Evolutionary conservation across 2,113 vertebrate genomes (phyloP).

Genomic region (Dascyllus trimaculatus): DNA sequence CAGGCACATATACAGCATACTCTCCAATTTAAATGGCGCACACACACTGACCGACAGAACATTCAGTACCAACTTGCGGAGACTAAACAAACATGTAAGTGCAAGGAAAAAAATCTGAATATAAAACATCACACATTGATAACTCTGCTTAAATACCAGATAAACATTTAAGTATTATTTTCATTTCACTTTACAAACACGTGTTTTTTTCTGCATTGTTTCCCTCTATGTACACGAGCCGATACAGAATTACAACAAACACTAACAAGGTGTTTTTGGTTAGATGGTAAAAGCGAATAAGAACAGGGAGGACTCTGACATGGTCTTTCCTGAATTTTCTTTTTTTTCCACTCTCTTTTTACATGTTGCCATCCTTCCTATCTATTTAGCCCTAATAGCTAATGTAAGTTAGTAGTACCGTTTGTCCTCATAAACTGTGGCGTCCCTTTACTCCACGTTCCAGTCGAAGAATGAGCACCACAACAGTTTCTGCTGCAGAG

Average conservation of each 20-base stretch:
- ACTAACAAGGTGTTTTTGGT: conserved; percentile 77
- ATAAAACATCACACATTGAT: conserved; percentile 90
- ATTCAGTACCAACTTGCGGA: conserved; percentile 87
- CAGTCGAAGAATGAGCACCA: conserved; percentile 30
- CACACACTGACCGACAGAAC: conserved; percentile 83
- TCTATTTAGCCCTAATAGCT: background rate
- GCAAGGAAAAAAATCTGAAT: conserved; percentile 91
- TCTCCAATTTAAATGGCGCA: conserved; percentile 57
- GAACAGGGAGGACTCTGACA: conserved; percentile 61
- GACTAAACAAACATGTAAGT: conserved; percentile 87
- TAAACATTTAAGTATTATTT: conserved; percentile 90
- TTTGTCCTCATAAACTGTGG: conserved; percentile 58
- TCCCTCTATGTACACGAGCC: conserved; percentile 90
- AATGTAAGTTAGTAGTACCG: conserved; percentile 10
- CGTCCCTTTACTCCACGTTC: conserved; percentile 54
- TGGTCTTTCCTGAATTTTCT: conserved; percentile 60
- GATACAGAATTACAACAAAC: conserved; percentile 82
- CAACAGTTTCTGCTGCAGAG: conserved; percentile 20
- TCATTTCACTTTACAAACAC: conserved; percentile 83
- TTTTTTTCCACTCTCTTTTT: conserved; percentile 54
- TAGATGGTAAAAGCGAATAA: conserved; percentile 81
- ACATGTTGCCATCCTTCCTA: background rate
- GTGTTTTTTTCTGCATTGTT: conserved; percentile 72
- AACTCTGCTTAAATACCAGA: conserved; percentile 92
- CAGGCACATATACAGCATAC: conserved; percentile 72